Percentiles rank a stretch among this genome's conserved stretches.
Evolutionary conservation across 2,113 vertebrate species (phyloP).

Genomic region (Urocynchramus pylzowi): DNA sequence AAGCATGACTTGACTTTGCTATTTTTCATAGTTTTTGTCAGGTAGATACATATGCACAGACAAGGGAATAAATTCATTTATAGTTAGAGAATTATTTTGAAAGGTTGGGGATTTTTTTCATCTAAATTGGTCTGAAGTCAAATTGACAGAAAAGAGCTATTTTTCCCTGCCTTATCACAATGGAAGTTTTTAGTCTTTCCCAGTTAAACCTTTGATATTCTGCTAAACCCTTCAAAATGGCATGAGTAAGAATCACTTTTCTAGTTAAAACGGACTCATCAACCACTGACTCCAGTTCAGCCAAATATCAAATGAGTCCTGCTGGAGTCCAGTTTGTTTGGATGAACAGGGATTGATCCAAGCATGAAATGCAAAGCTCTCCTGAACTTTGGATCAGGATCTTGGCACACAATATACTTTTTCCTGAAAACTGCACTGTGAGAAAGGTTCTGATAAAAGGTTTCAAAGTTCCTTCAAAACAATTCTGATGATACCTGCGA

Average conservation of each 20-base stretch:
- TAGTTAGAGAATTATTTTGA: background rate
- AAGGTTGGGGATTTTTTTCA: background rate
- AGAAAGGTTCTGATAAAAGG: background rate
- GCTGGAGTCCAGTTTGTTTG: background rate
- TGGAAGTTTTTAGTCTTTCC: background rate
- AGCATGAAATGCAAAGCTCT: background rate
- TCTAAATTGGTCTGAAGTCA: background rate
- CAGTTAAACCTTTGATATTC: background rate
- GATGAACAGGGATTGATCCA: background rate
- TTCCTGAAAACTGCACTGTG: background rate
- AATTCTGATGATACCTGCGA: background rate
- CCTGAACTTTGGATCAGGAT: background rate
- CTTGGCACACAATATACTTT: background rate
- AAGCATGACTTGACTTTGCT: background rate
- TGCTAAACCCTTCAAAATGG: background rate
- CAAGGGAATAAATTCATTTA: background rate
- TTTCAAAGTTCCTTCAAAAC: background rate
- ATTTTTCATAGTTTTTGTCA: background rate
- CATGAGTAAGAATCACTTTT: background rate
- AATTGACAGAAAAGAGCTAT: background rate
- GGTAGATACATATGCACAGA: background rate
- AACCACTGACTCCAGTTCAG: background rate
- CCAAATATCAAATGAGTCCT: background rate
- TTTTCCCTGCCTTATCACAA: background rate
- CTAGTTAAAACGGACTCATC: background rate